Base-by-base conservation (phyloP, 1,140 invertebrate species). In the Drosophila rhopaloa region DNA sequence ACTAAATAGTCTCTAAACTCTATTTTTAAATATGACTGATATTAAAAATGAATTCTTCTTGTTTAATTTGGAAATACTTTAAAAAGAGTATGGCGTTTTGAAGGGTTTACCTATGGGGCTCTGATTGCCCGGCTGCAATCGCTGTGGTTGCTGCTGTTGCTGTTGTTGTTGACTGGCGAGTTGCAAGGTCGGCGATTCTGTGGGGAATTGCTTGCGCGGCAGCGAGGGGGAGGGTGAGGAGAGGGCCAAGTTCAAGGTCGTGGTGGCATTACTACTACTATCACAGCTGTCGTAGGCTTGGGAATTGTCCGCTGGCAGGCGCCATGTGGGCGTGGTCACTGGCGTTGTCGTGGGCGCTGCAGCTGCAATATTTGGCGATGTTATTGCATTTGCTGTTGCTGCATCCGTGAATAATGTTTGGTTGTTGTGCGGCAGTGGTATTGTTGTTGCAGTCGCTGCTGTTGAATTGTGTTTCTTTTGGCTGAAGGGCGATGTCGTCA, bases 401-500 rank as follows among this genome's bases (percentile, higher is more conserved):
- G 63, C 66, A 35, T 53, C 61, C 43, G 79, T 48, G 35, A 13
- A 41, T 11, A 47, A 40, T 65, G 56, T 57, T 24, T 57, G 65
- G 29, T 63, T 63, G 57, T 66, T 73, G 44, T 68, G 81, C 50
- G 79, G 82, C 70, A 81, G 75, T 65, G 79, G 51, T 72, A 57
- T 58, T 59, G 67, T 48, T 57, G 66, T 32, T 27, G 44, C 43
- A 37, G 55, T 62, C 29, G 73, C 47, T 19, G 75, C 61, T 66
- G 72, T 40, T 56, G 57, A 9, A 46, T 76, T 43, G 44, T 86
- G 79, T 77, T 90, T 91, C 76, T 92, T 92, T 83, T 92, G 91
- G 67, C 91, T 92, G 24, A 92, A 92, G 37, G 91, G 91, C 50
- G 91, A 92, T 35, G 91, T 91, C 0, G 91, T 92, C 62, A 92